A percentile compares a stretch with the other conserved stretches of the same genome.
phyloP scores from a whole-genome alignment of 2,797 vertebrate genomes.

The Eospalax fontanierii region DNA sequence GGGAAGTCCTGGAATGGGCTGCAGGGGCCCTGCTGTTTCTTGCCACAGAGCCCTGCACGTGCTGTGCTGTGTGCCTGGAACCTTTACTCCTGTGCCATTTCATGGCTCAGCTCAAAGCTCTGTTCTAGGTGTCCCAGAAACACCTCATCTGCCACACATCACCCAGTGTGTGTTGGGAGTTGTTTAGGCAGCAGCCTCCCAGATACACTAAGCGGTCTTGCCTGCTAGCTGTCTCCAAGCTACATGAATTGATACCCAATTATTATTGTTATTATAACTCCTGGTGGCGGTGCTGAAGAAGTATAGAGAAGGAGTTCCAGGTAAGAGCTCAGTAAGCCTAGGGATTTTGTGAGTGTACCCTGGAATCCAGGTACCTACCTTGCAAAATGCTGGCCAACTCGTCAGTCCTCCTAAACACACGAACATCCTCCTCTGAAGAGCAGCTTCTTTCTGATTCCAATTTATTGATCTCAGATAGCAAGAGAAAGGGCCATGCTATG shows the following conservation, averaged over 20 bases:
- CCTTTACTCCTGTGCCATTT: neutral
- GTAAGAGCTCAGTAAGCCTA: neutral
- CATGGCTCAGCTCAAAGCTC: neutral
- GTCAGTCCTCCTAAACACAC: neutral
- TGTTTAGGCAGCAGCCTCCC: neutral
- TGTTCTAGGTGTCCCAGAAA: neutral
- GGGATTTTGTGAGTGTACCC: accelerated
- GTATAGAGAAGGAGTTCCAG: neutral
- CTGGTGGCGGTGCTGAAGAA: neutral
- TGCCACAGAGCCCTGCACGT: neutral
- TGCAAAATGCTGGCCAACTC: neutral
- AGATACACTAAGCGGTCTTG: neutral
- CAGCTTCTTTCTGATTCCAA: neutral
- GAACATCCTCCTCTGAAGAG: neutral
- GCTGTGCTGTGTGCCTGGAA: neutral
- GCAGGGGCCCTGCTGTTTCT: neutral
- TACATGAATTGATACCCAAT: neutral
- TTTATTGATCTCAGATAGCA: neutral
- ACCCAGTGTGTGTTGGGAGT: neutral
- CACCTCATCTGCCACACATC: neutral
- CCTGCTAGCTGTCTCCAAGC: neutral
- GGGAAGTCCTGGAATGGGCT: neutral
- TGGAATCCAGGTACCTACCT: neutral
- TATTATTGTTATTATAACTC: neutral
- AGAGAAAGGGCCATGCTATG: neutral